These are phyloP conservation scores for Scaptomyza montana DNA, from an alignment of 1,140 invertebrate species.

Conservation along the genomic window DNA sequence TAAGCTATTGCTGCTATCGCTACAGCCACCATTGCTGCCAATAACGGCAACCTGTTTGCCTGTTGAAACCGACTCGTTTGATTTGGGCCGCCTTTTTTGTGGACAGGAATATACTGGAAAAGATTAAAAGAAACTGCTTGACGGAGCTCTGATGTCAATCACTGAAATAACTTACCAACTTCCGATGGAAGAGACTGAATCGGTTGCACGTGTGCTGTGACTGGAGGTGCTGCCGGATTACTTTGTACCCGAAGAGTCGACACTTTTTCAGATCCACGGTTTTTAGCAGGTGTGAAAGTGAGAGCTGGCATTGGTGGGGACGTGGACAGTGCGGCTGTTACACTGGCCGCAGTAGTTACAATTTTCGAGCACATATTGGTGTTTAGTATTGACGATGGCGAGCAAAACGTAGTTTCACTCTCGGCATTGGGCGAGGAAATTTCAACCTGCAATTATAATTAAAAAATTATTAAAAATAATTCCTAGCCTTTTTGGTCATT, in stretches of 20 bases:
- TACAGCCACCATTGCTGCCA: slow-evolving; percentile 26
- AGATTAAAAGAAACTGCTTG: background rate
- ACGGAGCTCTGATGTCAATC: background rate
- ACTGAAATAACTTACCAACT: slow-evolving; percentile 32
- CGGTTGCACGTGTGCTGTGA: slow-evolving; percentile 4
- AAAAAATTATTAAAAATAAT: slow-evolving; percentile 14
- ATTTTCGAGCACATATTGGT: slow-evolving; percentile 83
- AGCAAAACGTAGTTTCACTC: slow-evolving; percentile 82
- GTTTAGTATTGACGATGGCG: slow-evolving; percentile 81
- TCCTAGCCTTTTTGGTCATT: too few relatives aligned
- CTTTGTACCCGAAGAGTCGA: background rate
- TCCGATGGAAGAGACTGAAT: slow-evolving; percentile 6
- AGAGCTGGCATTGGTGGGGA: slow-evolving; percentile 52
- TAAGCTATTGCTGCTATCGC: slow-evolving; percentile 45
- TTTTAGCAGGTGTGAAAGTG: slow-evolving; percentile 36
- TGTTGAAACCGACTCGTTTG: slow-evolving; percentile 59
- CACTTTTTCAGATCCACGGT: slow-evolving; percentile 3
- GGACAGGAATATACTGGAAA: slow-evolving; percentile 70
- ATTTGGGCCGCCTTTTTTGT: slow-evolving; percentile 68
- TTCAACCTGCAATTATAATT: slow-evolving; percentile 65
- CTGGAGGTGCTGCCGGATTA: slow-evolving; percentile 18
- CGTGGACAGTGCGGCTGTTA: slow-evolving; percentile 70
- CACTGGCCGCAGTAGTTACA: slow-evolving; percentile 73
- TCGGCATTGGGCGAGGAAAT: slow-evolving; percentile 88
- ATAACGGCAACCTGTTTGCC: slow-evolving; percentile 36